Evolutionary conservation across 2,797 vertebrate species (phyloP).

Genomic region (Cryptoprocta ferox): DNA sequence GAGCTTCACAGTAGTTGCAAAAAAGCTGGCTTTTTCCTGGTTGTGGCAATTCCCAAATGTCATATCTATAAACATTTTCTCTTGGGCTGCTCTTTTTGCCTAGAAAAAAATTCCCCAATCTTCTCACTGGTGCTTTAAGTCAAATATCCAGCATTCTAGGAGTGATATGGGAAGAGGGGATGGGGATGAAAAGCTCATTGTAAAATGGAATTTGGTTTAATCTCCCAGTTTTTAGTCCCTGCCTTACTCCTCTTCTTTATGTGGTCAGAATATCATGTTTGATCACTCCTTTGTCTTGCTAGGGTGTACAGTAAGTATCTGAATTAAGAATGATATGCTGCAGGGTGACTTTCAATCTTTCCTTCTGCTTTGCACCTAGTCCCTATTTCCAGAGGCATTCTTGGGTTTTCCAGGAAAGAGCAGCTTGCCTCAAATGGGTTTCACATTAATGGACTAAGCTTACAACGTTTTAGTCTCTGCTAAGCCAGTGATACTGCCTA

Average conservation of each 20-base stretch:
- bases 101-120: not conserved
- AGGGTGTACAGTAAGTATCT: not conserved
- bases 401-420: not conserved
- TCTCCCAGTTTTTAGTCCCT: not conserved
- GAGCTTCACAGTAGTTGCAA: not conserved
- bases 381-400: not conserved
- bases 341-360: not conserved
- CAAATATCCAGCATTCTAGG: not conserved
- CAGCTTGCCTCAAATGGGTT: not conserved
- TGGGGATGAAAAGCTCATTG: not conserved
- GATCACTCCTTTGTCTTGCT: not conserved
- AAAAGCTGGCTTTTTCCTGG: not conserved
- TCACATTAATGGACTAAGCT: not conserved
- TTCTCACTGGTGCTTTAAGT: not conserved
- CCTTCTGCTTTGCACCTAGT: not conserved
- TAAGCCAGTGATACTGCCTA: not conserved
- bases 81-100: not conserved
- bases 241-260: not conserved
- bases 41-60: not conserved
- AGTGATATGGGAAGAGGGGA: not conserved
- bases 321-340: not conserved
- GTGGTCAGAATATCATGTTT: not conserved
- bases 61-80: not conserved
- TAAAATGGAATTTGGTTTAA: not conserved
- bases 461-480: not conserved